phyloP scores from a whole-genome alignment of 2,888 invertebrate species.

The Punctoribates punctum region DNA sequence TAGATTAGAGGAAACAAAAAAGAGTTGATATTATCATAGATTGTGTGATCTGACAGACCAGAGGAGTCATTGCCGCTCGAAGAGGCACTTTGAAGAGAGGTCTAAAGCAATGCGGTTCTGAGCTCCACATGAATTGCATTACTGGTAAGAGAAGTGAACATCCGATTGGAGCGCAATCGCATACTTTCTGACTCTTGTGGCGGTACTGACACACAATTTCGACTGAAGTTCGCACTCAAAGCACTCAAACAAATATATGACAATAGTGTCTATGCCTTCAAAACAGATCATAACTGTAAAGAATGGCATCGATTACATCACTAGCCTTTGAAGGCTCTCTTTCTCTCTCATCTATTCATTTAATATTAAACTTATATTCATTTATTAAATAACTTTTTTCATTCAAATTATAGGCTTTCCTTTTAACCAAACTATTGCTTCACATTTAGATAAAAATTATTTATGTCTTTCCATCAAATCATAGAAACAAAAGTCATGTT shows the following conservation, averaged over 20 bases:
- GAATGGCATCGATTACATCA: conserved; percentile 10
- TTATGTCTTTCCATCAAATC: not conserved
- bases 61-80: not conserved
- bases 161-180: conserved; percentile 1
- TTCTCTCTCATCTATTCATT: conserved; percentile 5
- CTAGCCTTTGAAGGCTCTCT: not conserved
- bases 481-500: not conserved
- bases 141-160: not conserved
- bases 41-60: conserved; percentile 18
- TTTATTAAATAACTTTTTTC: not conserved
- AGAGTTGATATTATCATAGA: conserved; percentile 22
- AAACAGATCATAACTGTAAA: not conserved
- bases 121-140: conserved; percentile 27
- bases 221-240: not conserved
- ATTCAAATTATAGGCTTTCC: not conserved
- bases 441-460: too few species aligned
- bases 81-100: conserved; percentile 25
- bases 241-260: not conserved
- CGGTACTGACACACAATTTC: not conserved
- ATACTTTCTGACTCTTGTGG: not conserved
- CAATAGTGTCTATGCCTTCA: conserved; percentile 6
- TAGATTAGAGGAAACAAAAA: not conserved
- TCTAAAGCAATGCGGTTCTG: not conserved
- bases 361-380: not conserved
- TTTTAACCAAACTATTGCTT: not conserved